Base-by-base conservation (phyloP, 2,888 invertebrate species). In the Ennomos erosarius region DNA sequence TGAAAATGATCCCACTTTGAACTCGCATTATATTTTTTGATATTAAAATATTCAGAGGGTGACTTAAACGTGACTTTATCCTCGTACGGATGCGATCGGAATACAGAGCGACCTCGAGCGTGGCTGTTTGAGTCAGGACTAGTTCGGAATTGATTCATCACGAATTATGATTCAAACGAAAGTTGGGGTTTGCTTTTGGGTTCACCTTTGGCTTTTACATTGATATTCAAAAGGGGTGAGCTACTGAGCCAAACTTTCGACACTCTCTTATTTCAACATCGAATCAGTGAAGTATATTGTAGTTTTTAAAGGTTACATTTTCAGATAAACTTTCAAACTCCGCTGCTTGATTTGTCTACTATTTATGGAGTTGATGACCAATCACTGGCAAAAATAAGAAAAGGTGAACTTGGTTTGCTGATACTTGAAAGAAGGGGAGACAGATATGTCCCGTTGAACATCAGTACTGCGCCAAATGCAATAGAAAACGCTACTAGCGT, bases 301-400 rank as follows among this genome's bases (percentile, higher is more conserved):
- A 6, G 26, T 26, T 26, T 26, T 26, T 6, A 26, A 6, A 26
- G 26, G 26, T 26, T 26, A 26, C 1, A 36, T 9, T 59, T 55
- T n/a, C 59, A 89, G 88, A 82, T 88, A 34, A 88, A 88, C 63
- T 79, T 76, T 26, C 87, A 88, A 80, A 88, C 88, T 3, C 88
- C 88, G 3, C 48, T 82, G 10, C 58, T 88, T 42, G 88, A 88
- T 68, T 73, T 89, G 9, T 89, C 88, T 13, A 83, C 82, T 11
- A 75, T 89, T 56, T 89, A 88, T 42, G 88, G 88, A 52, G 78
- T 82, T 6, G 76, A 86, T 57, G 78, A 88, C 35, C 64, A 70
- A 38, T 73, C 79, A 16, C 72, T 81, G 33, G 66, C 75, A 6
- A 65, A 63, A 37, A 74, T 87, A 1, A 78, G 87, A 62, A 73